Evolutionary conservation across 2,797 vertebrate species (phyloP).

Genomic region (Phataginus tetradactyla): DNA sequence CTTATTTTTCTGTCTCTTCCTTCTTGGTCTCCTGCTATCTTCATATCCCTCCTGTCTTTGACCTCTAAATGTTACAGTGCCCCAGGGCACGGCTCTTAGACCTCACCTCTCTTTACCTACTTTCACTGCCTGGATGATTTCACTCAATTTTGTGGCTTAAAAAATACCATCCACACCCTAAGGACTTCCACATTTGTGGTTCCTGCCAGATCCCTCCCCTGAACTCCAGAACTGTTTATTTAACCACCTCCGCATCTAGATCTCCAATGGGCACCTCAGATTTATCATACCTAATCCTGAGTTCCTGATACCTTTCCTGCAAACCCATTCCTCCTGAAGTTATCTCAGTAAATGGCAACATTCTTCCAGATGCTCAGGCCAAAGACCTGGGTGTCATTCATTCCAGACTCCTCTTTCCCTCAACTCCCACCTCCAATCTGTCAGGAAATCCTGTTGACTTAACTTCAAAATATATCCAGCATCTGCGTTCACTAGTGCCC

Average conservation of each 20-base stretch:
- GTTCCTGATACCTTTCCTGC: background rate
- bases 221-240: background rate
- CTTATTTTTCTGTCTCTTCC: background rate
- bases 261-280: background rate
- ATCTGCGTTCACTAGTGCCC: background rate
- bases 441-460: conserved; percentile 14
- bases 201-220: background rate
- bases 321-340: conserved; percentile 1
- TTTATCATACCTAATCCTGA: background rate
- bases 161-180: background rate
- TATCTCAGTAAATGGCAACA: background rate
- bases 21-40: background rate
- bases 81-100: background rate
- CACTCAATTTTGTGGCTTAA: background rate
- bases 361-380: background rate
- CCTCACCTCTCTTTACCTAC: background rate
- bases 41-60: background rate
- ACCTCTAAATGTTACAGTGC: background rate
- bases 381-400: conserved; percentile 19
- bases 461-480: background rate
- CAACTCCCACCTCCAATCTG: background rate
- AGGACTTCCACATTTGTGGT: background rate
- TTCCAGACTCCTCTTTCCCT: conserved; percentile 29
- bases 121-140: background rate
- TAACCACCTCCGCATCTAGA: background rate